Percentiles rank a stretch among this genome's conserved stretches.
phyloP scores from a whole-genome alignment of 2,113 vertebrate species.

The Mormoops blainvillei region DNA sequence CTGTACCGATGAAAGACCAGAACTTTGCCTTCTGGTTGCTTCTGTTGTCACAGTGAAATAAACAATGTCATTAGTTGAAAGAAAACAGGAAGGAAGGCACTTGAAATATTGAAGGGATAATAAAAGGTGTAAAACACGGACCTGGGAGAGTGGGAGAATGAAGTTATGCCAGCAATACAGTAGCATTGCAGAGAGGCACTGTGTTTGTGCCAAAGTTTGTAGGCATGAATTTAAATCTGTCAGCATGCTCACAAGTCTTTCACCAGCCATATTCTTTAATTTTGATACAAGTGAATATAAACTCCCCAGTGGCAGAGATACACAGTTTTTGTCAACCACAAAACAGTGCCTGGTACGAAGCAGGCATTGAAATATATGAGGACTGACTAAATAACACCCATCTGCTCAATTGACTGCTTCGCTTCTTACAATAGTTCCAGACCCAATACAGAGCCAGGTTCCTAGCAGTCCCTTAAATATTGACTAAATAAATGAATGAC shows the following conservation, averaged over 20 bases:
- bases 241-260: background rate
- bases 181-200: too few species aligned
- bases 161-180: background rate
- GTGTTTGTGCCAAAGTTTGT: background rate
- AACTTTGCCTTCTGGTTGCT: background rate
- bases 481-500: background rate
- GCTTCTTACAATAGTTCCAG: background rate
- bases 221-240: background rate
- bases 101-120: background rate
- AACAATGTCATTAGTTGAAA: background rate
- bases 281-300: background rate
- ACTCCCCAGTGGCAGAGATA: background rate
- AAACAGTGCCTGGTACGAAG: background rate
- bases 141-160: background rate
- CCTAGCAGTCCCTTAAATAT: background rate
- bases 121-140: background rate
- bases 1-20: background rate
- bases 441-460: background rate
- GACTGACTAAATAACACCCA: background rate
- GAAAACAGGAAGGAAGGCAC: background rate
- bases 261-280: background rate
- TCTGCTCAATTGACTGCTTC: background rate
- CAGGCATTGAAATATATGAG: background rate
- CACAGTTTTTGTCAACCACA: background rate
- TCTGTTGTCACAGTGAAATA: background rate